Percentiles rank a stretch among this genome's conserved stretches.
Conservation (phyloP, 2,113 vertebrate genomes). For the Taurulus bubalis region DNA sequence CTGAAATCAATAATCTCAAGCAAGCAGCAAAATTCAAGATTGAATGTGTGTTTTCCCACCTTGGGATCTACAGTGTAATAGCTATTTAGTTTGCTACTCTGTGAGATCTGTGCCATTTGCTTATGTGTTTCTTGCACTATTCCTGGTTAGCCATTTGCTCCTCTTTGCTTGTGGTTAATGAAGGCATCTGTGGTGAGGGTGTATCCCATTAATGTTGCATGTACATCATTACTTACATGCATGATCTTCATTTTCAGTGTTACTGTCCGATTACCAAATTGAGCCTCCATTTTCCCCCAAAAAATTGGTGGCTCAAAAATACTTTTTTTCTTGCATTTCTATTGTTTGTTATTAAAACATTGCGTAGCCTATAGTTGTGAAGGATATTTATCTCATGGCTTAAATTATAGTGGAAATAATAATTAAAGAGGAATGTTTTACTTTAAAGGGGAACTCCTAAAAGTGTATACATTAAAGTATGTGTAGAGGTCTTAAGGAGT, state of each 20-base stretch:
- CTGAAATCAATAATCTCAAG: background rate
- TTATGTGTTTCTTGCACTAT: conserved; percentile 52
- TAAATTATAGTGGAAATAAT: background rate
- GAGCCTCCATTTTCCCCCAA: background rate
- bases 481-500: background rate
- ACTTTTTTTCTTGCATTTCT: background rate
- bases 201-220: conserved; percentile 37
- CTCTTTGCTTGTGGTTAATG: conserved; percentile 7
- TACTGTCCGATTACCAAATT: background rate
- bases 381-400: background rate
- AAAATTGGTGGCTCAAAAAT: background rate
- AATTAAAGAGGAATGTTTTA: background rate
- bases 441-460: background rate
- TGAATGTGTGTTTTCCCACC: background rate
- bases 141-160: conserved; percentile 3
- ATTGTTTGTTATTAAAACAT: conserved; percentile 1
- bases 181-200: conserved; percentile 4
- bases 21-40: background rate
- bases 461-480: background rate
- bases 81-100: conserved; percentile 4
- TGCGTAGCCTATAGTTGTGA: background rate
- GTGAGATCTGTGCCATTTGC: conserved; percentile 26
- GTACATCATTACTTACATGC: conserved; percentile 24
- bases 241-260: conserved; percentile 21
- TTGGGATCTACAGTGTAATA: background rate